Base-by-base conservation (phyloP, 2,113 vertebrate species). In the Alethe castanea region DNA sequence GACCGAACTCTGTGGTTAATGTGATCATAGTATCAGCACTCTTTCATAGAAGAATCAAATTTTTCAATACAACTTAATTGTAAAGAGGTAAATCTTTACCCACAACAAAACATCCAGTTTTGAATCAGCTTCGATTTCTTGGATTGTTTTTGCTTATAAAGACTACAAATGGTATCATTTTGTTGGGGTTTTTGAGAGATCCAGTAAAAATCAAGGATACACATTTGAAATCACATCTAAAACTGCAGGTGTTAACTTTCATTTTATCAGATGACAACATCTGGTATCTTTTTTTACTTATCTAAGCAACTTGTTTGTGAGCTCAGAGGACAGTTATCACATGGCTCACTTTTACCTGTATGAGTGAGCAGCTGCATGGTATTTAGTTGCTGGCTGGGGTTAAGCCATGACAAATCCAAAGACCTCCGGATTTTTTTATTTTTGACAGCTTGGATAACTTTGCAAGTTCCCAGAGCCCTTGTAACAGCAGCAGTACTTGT, bases 381-480 rank as follows among this genome's bases (percentile, higher is more conserved):
- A 29, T 29, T 72, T 31, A 45, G 52, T 14, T 66, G 12, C 29
- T 40, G 38, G 14, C n/a, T 60, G 20, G 17, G 6, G 53, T 66
- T 72, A 80, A 54, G 48, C 22, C 22, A 33, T n/a, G 24, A n/a
- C 40, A 73, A 47, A 10, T 24, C 61, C 42, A 54, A 19, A 38
- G 33, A 59, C 23, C 1, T 0, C 28, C 16, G 6, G 2, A 9
- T 19, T n/a, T 45, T 84, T 19, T 7, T 1, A 36, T 26, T 66
- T 84, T 77, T 47, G 45, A n/a, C 28, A 56, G 5, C 12, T 71
- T 82, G 12, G 31, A 20, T 29, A 79, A 66, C 20, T 66, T 82
- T 6, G 19, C 20, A 56, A 74, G 24, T 9, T 62, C 31, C 16
- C 42, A 57, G 52, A 18, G 26, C 31, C 18, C 70, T 79, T 48